Evolutionary conservation across 2,113 vertebrate species (phyloP).

Genomic region (Leptocoma aspasia): DNA sequence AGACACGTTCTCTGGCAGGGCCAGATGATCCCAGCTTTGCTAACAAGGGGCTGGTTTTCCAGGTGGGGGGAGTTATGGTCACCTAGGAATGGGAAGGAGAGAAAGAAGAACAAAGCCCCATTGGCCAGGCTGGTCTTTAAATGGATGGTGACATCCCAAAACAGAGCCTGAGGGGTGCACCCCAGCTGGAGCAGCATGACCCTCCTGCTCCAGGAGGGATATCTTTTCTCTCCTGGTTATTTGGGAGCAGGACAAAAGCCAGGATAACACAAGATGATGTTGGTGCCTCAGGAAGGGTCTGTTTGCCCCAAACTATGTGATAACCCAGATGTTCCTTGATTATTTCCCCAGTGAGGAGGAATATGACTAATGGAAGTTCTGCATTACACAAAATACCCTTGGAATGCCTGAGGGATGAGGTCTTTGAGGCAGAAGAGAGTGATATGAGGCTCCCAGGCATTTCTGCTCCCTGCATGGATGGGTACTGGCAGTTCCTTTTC

Average conservation of each 20-base stretch:
- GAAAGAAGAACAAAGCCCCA: background rate
- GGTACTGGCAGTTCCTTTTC: background rate
- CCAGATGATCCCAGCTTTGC: background rate
- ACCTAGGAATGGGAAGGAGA: background rate
- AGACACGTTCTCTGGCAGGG: background rate
- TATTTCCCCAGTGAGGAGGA: background rate
- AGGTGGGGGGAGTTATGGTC: background rate
- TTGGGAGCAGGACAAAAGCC: background rate
- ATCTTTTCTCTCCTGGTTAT: background rate
- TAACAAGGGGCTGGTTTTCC: background rate
- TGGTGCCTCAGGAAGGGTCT: background rate
- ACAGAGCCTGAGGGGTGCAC: background rate
- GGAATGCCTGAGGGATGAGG: background rate
- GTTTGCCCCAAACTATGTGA: background rate
- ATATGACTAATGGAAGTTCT: background rate
- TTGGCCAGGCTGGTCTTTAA: background rate
- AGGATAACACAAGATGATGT: background rate
- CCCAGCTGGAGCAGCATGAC: background rate
- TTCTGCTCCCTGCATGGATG: background rate
- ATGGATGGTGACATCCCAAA: background rate
- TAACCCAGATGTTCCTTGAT: background rate
- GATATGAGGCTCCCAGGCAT: accelerated
- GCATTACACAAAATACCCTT: background rate
- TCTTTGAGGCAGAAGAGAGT: background rate
- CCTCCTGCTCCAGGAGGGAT: background rate